Conservation (phyloP, 2,113 vertebrate species). For the Grammomys surdaster region DNA sequence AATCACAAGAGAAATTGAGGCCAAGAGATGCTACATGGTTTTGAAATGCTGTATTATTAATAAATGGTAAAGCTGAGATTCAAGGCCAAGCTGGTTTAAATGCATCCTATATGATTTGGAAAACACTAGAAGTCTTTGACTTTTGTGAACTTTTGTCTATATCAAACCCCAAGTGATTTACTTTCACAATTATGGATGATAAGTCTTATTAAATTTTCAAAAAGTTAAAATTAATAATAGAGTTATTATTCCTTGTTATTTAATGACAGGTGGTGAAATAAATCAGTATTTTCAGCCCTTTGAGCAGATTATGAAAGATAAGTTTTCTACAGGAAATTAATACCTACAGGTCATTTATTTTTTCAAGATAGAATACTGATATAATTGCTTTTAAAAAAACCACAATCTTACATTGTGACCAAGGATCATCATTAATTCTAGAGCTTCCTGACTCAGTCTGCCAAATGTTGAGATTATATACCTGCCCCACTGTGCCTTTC, state of each 20-base stretch:
- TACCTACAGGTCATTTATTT: background rate
- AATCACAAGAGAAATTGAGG: constrained; percentile 8
- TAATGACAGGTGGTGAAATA: constrained; percentile 7
- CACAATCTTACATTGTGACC: background rate
- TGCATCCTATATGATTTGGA: constrained; percentile 7
- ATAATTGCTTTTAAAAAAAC: background rate
- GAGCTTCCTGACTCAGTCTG: background rate
- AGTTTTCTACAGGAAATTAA: constrained; percentile 13
- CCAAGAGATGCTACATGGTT: background rate
- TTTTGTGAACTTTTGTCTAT: constrained; percentile 48
- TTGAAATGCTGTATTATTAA: constrained; percentile 4
- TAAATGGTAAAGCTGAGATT: constrained; percentile 34
- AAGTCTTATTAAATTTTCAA: constrained; percentile 43
- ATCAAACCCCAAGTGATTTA: constrained; percentile 3
- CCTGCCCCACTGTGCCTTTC: background rate
- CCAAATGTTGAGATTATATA: background rate
- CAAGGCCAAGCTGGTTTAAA: background rate
- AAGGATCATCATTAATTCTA: background rate
- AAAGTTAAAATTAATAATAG: constrained; percentile 48
- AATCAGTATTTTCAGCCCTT: constrained; percentile 58
- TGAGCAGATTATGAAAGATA: constrained; percentile 5
- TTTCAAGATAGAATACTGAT: constrained; percentile 8
- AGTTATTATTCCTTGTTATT: background rate
- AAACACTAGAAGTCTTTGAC: constrained; percentile 4
- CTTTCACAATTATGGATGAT: constrained; percentile 43